Evolutionary conservation across 2,113 vertebrate genomes (phyloP).

Genomic region (Circaetus cinerascens): DNA sequence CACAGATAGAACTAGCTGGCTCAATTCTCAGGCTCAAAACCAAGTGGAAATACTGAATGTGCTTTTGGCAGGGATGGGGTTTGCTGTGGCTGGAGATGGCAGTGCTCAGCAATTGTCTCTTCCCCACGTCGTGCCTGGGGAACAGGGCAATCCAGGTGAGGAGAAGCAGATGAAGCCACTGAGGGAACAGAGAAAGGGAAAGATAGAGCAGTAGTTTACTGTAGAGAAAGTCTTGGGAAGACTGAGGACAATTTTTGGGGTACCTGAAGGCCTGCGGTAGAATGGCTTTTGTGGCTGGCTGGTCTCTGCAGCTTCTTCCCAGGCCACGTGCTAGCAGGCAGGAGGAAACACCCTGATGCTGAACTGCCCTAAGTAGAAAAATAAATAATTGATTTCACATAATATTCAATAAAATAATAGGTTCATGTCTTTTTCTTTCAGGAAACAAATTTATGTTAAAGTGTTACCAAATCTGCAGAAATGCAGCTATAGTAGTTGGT

Average conservation of each 20-base stretch:
- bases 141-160: neutral
- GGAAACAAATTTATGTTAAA: neutral
- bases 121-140: rapidly evolving
- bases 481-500: neutral
- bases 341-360: rapidly evolving
- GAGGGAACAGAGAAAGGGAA: neutral
- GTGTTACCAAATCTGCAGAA: neutral
- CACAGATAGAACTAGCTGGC: neutral
- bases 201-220: neutral
- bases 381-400: neutral
- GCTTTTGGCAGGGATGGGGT: neutral
- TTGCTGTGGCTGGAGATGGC: neutral
- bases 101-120: neutral
- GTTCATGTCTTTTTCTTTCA: neutral
- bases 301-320: neutral
- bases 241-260: neutral
- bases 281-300: neutral
- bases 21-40: neutral
- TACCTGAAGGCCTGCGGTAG: rapidly evolving
- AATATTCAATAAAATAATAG: neutral
- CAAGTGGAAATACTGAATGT: neutral
- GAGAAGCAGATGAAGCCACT: neutral
- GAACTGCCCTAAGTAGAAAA: neutral
- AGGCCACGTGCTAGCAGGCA: neutral
- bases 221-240: neutral